Base-by-base conservation (phyloP, 2,797 vertebrate species). In the Balearica regulorum region DNA sequence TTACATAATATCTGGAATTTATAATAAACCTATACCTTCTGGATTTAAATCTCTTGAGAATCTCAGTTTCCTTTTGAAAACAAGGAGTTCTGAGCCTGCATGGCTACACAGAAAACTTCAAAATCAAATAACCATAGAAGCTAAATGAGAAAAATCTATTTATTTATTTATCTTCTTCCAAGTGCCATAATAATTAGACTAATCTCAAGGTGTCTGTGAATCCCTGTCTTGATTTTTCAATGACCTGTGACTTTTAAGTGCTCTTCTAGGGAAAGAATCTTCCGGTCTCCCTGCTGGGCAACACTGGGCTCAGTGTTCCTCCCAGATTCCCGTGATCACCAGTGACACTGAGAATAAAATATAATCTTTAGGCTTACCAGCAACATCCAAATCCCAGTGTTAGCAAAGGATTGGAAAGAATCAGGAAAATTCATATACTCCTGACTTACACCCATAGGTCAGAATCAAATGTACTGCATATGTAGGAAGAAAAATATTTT, bases 1-100 rank as follows among this genome's bases (percentile, higher is more conserved):
- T 88, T 80, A 29, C n/a, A 31, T 89, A 89, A 39, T 81, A 91
- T 49, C 21, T 87, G 78, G 48, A 48, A 68, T 75, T 92, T 89
- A 58, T 53, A 72, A 53, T 87, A 84, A 87, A 48, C 14, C 24
- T 62, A 15, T 76, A 58, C 43, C 48, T 82, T 82, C 55, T 87
- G n/a, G 14, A 66, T 79, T 89, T 94, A 62, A 76, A 57, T 49
- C 7, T 51, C 55, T 58, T 39, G 31, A 85, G 35, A 94, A 80
- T 60, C 58, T 48, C 65, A 13, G 22, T 49, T 83, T 84, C 25
- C 39, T 89, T 20, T 66, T 72, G 28, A 77, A 89, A 92, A 55
- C 28, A 62, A 58, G n/a, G 28, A 76, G 22, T 68, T 87, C 46
- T 69, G 43, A 72, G 21, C 18, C 43, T 75, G 10, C 28, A 26